Conservation (phyloP, 2,888 invertebrate genomes). For the Drosophila falleni region DNA sequence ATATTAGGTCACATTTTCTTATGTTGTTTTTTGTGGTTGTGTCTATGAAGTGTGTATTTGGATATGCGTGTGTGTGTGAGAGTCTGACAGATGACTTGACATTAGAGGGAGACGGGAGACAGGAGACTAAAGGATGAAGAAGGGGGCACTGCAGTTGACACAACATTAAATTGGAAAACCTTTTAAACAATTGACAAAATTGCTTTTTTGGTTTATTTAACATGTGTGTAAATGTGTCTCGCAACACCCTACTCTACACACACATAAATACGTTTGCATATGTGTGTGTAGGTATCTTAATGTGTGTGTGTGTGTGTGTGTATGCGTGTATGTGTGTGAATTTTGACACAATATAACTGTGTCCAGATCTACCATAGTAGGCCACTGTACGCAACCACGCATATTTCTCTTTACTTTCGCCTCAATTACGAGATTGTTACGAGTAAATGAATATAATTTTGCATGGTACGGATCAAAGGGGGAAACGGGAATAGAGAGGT, state of each 20-base stretch:
- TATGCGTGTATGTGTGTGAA: constrained; percentile 29
- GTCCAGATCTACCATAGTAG: constrained; percentile 86
- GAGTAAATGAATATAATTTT: constrained; percentile 47
- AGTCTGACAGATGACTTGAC: constrained; percentile 51
- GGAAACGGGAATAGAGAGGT: neutral
- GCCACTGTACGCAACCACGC: constrained; percentile 86
- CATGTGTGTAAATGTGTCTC: constrained; percentile 39
- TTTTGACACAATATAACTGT: constrained; percentile 63
- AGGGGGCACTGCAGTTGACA: constrained; percentile 43
- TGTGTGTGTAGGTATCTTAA: constrained; percentile 25
- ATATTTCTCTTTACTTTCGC: constrained; percentile 62
- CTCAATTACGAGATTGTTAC: constrained; percentile 34
- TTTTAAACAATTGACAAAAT: constrained; percentile 71
- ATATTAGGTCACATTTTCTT: constrained; percentile 63
- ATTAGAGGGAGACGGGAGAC: constrained; percentile 17
- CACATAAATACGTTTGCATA: constrained; percentile 18
- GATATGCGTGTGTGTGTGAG: constrained; percentile 28
- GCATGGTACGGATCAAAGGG: constrained; percentile 42
- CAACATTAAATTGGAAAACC: constrained; percentile 66
- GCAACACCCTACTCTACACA: constrained; percentile 40
- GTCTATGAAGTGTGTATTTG: constrained; percentile 15
- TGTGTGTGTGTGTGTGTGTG: constrained; percentile 14
- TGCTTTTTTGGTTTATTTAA: constrained; percentile 63
- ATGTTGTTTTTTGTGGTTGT: constrained; percentile 25
- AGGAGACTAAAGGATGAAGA: constrained; percentile 5